Conservation (phyloP, 2,113 vertebrate species). For the Peucedramus taeniatus region DNA sequence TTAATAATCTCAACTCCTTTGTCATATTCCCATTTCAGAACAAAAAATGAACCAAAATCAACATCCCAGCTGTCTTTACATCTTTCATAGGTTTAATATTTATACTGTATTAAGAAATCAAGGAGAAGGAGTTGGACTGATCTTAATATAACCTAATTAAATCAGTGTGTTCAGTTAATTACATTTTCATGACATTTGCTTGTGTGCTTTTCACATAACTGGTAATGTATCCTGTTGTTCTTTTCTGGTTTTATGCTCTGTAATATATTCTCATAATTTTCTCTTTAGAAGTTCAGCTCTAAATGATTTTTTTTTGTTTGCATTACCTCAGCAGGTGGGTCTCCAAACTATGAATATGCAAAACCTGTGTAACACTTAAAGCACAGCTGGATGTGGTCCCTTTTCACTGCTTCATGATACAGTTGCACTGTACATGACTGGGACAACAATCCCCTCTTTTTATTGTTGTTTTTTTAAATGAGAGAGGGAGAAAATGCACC, state of each 20-base stretch:
- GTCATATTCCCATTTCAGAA: background rate
- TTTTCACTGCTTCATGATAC: background rate
- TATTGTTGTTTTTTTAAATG: background rate
- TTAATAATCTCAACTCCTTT: background rate
- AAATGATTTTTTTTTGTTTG: background rate
- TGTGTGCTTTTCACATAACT: background rate
- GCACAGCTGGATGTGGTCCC: background rate
- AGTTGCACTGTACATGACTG: background rate
- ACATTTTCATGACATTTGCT: background rate
- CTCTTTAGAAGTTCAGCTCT: background rate
- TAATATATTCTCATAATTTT: background rate
- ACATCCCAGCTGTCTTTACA: background rate
- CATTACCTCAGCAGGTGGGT: constrained; percentile 17
- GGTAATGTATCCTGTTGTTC: background rate
- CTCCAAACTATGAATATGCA: background rate
- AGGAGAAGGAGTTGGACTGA: background rate
- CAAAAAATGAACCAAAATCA: background rate
- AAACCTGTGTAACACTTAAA: constrained; percentile 19
- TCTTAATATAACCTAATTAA: background rate
- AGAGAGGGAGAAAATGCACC: background rate
- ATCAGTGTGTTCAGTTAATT: background rate
- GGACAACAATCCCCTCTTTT: background rate
- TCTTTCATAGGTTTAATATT: background rate
- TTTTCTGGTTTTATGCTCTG: background rate
- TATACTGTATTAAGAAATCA: background rate